Evolutionary conservation across 2,888 invertebrate species (phyloP).

Genomic region (Clepsis dumicolana): DNA sequence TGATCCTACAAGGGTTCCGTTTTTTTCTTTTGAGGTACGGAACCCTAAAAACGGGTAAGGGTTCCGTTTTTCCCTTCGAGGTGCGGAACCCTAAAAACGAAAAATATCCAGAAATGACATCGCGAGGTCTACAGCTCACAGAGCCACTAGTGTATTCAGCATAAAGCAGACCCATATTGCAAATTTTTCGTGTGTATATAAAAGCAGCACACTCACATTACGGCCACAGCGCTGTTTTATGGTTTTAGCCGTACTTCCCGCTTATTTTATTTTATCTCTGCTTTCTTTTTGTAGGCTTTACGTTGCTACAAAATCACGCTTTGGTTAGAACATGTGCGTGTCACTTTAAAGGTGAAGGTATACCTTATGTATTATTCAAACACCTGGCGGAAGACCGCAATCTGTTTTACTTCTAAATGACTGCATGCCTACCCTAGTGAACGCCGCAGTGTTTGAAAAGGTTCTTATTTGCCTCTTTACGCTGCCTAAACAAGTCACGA

Average conservation of each 20-base stretch:
- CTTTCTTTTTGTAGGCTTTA: not conserved
- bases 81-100: too few species aligned
- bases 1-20: too few species aligned
- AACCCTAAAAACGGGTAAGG: too few species aligned
- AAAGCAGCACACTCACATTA: slow-evolving; percentile 3
- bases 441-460: slow-evolving; percentile 27
- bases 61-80: too few species aligned
- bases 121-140: too few species aligned
- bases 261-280: not conserved
- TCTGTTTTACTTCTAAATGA: slow-evolving; percentile 39
- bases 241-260: not conserved
- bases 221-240: not conserved
- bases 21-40: too few species aligned
- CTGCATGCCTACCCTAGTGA: slow-evolving; percentile 23
- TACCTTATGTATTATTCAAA: slow-evolving; percentile 37
- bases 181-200: not conserved
- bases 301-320: not conserved
- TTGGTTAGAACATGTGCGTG: not conserved
- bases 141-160: not conserved
- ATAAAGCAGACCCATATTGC: not conserved
- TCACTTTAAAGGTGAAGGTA: slow-evolving; percentile 10
- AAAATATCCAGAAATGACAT: too few species aligned
- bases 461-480: slow-evolving; percentile 15
- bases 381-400: slow-evolving; percentile 22
- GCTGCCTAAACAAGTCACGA: slow-evolving; percentile 22